These are phyloP conservation scores for Donacobius atricapilla DNA, from an alignment of 2,113 vertebrate species.

Conservation along the genomic window DNA sequence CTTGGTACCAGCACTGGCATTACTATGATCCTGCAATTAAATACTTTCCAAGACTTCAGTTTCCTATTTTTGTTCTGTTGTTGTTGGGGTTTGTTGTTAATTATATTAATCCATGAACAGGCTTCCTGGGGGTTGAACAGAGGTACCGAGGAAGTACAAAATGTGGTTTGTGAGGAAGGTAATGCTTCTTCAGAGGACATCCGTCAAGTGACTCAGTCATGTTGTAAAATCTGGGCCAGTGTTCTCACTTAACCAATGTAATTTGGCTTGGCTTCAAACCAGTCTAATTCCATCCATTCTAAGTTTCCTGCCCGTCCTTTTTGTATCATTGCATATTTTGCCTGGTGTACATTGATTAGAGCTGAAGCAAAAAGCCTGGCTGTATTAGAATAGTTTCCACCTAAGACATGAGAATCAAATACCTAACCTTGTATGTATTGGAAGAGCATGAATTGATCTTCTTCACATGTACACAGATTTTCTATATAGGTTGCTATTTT, in stretches of 20 bases:
- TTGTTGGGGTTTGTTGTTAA: not conserved
- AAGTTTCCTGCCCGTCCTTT: not conserved
- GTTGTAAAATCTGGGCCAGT: not conserved
- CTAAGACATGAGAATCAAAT: not conserved
- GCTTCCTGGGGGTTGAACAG: not conserved
- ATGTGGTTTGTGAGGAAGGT: not conserved
- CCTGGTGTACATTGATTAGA: not conserved
- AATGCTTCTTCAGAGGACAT: not conserved
- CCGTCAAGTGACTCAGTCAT: rapidly evolving
- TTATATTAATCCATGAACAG: not conserved
- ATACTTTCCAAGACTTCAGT: not conserved
- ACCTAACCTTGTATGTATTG: not conserved
- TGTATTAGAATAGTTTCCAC: not conserved
- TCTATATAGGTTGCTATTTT: not conserved
- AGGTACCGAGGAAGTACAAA: not conserved
- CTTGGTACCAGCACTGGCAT: not conserved
- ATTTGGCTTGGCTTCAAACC: not conserved
- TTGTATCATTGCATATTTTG: not conserved
- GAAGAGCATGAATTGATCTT: not conserved
- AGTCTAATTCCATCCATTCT: not conserved
- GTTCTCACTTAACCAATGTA: not conserved
- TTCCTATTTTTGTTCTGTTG: not conserved
- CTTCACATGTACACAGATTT: not conserved
- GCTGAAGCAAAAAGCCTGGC: not conserved
- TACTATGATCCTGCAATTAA: not conserved